These are phyloP conservation scores for Pristionchus pacificus DNA, from an alignment of 1,140 invertebrate species.

Conservation along the genomic window DNA sequence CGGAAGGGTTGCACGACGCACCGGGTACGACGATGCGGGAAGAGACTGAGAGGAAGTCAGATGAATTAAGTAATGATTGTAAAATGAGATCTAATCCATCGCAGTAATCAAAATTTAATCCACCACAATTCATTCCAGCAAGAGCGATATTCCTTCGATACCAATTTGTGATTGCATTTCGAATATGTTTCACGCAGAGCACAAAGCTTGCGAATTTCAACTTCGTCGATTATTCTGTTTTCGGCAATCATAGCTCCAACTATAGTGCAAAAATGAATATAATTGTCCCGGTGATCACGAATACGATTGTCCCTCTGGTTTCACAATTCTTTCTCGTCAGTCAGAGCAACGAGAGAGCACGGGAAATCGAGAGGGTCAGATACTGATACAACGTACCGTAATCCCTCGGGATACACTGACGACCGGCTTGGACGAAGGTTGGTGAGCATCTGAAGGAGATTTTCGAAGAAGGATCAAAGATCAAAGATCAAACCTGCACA, in stretches of 20 bases:
- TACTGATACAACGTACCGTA: not conserved
- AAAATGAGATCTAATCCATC: not conserved
- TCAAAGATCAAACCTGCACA: not conserved
- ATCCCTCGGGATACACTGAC: not conserved
- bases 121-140: constrained; percentile 5
- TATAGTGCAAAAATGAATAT: too few species aligned
- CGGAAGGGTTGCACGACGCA: constrained; percentile 5
- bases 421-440: not conserved
- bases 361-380: too few species aligned
- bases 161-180: too few species aligned
- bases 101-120: too few species aligned
- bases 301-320: too few species aligned
- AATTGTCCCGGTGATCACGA: too few species aligned
- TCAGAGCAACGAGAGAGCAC: too few species aligned
- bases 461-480: not conserved
- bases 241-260: too few species aligned
- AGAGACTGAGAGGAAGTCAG: constrained; percentile 11
- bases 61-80: not conserved
- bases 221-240: too few species aligned
- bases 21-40: constrained; percentile 17
- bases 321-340: too few species aligned
- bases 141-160: not conserved
- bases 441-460: not conserved
- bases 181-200: too few species aligned
- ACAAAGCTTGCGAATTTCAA: too few species aligned